Evolutionary conservation across 2,113 vertebrate species (phyloP).

Genomic region (Gopherus evgoodei): DNA sequence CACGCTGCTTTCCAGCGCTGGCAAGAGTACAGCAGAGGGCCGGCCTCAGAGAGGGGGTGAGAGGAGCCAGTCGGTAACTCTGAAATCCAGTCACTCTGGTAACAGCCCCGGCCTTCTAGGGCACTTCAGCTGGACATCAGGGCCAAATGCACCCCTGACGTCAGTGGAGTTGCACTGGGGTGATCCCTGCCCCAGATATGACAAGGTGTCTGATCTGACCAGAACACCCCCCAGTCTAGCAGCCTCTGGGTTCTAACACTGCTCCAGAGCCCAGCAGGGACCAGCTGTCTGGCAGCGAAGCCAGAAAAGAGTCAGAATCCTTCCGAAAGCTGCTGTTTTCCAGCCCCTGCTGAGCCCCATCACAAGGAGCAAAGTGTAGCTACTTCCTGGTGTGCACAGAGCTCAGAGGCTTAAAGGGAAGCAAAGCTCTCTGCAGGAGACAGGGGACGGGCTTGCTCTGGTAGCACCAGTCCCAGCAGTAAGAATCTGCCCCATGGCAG

Average conservation of each 20-base stretch:
- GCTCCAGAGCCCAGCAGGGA: not conserved
- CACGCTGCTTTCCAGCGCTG: not conserved
- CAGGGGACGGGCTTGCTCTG: not conserved
- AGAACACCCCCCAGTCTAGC: not conserved
- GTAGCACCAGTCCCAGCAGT: not conserved
- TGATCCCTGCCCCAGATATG: not conserved
- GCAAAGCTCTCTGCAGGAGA: not conserved
- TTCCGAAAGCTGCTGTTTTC: not conserved
- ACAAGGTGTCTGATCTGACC: not conserved
- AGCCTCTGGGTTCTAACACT: not conserved
- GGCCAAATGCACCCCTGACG: not conserved
- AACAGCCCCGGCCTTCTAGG: not conserved
- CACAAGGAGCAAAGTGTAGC: not conserved
- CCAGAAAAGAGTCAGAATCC: not conserved
- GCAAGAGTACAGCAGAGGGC: not conserved
- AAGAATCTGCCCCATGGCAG: not conserved
- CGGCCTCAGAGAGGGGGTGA: not conserved
- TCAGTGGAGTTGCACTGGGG: not conserved
- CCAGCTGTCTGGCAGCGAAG: not conserved
- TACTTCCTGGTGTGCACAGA: not conserved
- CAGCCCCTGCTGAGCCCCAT: not conserved
- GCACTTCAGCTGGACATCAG: not conserved
- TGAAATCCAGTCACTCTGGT: not conserved
- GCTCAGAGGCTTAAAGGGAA: not conserved
- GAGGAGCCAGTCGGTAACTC: not conserved